A percentile compares a stretch with the other conserved stretches of the same genome.
phyloP scores from a whole-genome alignment of 2,113 vertebrate genomes.

The Callaeas wilsoni region DNA sequence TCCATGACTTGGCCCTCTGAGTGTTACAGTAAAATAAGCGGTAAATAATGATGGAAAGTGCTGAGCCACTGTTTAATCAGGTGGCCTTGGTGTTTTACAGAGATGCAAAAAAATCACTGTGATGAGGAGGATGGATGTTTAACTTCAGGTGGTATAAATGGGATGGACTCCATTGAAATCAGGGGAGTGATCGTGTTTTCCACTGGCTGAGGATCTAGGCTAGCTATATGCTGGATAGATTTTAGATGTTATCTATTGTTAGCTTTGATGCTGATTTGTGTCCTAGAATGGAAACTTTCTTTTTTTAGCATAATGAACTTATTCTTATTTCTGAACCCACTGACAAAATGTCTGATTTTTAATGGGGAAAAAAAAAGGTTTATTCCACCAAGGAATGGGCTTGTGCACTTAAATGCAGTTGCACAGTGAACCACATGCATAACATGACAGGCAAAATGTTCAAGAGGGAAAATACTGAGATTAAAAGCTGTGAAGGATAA shows the following conservation, averaged over 20 bases:
- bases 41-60: background rate
- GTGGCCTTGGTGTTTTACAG: background rate
- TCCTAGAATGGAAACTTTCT: background rate
- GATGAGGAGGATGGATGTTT: background rate
- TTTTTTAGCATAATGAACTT: background rate
- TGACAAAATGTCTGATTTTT: constrained; percentile 40
- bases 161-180: background rate
- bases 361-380: constrained; percentile 55
- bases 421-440: constrained; percentile 52
- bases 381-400: constrained; percentile 57
- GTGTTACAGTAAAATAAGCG: background rate
- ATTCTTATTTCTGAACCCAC: constrained; percentile 45
- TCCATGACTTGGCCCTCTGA: background rate
- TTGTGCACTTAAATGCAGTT: constrained; percentile 55
- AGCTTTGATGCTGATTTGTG: background rate
- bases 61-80: background rate
- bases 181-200: background rate
- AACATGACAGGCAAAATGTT: constrained; percentile 26
- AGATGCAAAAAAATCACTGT: background rate
- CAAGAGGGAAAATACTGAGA: constrained; percentile 28
- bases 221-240: background rate
- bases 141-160: background rate
- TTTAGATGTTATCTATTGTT: constrained; percentile 26
- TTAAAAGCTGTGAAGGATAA: background rate
- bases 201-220: background rate